Evolutionary conservation across 1,140 invertebrate genomes (phyloP), one percentile per base, ranked within the genome.

Genomic region (Cyclina sinensis): DNA sequence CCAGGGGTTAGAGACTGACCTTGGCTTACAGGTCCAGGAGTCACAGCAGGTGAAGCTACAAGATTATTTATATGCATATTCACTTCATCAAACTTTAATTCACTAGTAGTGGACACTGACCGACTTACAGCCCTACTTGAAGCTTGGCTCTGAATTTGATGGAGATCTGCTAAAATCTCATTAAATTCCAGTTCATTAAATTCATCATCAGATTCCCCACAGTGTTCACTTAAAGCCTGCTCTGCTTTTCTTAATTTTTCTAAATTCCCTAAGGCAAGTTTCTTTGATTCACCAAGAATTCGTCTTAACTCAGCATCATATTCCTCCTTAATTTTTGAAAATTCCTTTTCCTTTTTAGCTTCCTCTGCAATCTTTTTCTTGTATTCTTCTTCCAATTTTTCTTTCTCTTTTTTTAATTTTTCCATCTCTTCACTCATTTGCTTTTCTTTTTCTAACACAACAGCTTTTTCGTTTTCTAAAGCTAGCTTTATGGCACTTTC

Each of bases 341-440:
- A 92, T 32, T 93, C 90, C 84, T 92, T 91, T 43, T 93, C 91
- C 59, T 91, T 92, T 43, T 79, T 88, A 21, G 46, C 59, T 24
- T 93, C 86, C 46, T 93, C 92, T 24, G 88, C 89, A 73, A 74
- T 79, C 57, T 92, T 92, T 73, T 90, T 90, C 51, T 85, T 90
- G 46, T 89, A 90, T 54, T 92, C 96, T 91, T 96, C 97, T 90
- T 98, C 96, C 90, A 92, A 90, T 90, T 92, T 87, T 48, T 87
- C 59, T 73, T 90, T 92, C 62, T 93, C 92, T 35, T 90, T 85
- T 76, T 89, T 92, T 43, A 93, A 68, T 74, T 82, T 91, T 84
- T 91, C 73, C n/a, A 92, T 90, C 84, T 93, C 90, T 27, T 88
- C 89, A 18, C 88, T 73, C 86, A 92, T 89, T 88, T 90, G 86